Evolutionary conservation across 1,140 invertebrate genomes (phyloP).

Genomic region (Hesperophylax magnus): DNA sequence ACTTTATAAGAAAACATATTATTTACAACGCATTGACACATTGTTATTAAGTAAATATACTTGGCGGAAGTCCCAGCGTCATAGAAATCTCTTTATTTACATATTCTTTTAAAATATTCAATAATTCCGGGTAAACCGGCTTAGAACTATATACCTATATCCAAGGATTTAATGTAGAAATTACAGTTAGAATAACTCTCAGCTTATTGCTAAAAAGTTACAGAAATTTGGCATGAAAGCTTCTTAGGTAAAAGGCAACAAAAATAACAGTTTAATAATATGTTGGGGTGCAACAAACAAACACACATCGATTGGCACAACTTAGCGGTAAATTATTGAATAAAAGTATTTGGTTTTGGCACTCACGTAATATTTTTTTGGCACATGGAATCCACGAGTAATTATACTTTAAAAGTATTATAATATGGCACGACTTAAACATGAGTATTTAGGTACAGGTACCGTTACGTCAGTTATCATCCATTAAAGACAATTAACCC

Average conservation of each 20-base stretch:
- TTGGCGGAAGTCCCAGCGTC: constrained; percentile 13
- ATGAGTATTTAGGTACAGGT: constrained; percentile 69
- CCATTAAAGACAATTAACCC: neutral
- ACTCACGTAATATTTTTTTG: constrained; percentile 17
- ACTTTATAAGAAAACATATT: neutral
- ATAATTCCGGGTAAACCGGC: neutral
- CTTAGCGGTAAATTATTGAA: neutral
- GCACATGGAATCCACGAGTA: constrained; percentile 31
- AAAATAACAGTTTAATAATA: neutral
- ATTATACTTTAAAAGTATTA: constrained; percentile 28
- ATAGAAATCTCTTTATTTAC: constrained; percentile 23
- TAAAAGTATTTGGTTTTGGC: constrained; percentile 17
- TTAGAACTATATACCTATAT: constrained; percentile 1
- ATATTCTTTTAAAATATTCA: neutral
- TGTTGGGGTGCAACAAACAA: neutral
- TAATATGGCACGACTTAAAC: neutral
- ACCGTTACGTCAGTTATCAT: constrained; percentile 61
- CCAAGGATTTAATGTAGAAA: constrained; percentile 8
- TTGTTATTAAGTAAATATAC: constrained; percentile 22
- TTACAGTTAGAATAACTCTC: neutral
- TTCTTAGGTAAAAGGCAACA: neutral
- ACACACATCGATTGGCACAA: constrained; percentile 8
- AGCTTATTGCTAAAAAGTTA: neutral
- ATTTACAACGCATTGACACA: constrained; percentile 2
- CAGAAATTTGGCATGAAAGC: constrained; percentile 11